A percentile compares a stretch with the other conserved stretches of the same genome.
phyloP scores from a whole-genome alignment of 2,797 vertebrate genomes.

The Melanotaenia trifasciata region DNA sequence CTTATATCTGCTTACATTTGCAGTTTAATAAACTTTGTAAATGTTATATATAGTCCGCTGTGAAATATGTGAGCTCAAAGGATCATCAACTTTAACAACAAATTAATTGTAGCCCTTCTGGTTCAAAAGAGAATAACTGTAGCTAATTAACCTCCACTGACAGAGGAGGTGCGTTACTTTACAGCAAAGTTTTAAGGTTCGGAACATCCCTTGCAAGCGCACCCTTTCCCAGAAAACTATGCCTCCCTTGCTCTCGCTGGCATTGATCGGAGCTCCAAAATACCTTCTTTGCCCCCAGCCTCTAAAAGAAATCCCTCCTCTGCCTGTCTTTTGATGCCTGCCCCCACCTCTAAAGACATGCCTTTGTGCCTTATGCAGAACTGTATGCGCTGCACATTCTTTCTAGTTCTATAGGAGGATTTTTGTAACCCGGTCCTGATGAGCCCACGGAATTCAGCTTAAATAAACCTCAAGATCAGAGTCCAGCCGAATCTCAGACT shows the following conservation, averaged over 20 bases:
- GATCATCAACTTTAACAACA: constrained; percentile 2
- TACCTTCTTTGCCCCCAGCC: constrained; percentile 81
- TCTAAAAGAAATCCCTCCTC: constrained; percentile 81
- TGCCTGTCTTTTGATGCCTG: constrained; percentile 82
- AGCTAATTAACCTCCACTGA: constrained; percentile 40
- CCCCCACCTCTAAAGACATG: constrained; percentile 84
- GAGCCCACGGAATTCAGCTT: constrained; percentile 85
- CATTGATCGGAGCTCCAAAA: constrained; percentile 72
- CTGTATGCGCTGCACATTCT: constrained; percentile 86
- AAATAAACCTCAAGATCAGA: constrained; percentile 86
- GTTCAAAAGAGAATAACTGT: constrained; percentile 26
- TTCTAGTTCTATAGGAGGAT: constrained; percentile 85
- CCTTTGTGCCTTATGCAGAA: constrained; percentile 85
- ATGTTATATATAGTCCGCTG: not conserved
- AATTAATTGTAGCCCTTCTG: constrained; percentile 6
- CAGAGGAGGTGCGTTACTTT: constrained; percentile 31
- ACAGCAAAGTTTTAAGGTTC: constrained; percentile 42
- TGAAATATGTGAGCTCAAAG: not conserved
- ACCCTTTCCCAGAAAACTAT: constrained; percentile 53
- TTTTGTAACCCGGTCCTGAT: constrained; percentile 82
- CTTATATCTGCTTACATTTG: constrained; percentile 7
- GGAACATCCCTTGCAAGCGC: constrained; percentile 62
- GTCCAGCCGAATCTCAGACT: constrained; percentile 75
- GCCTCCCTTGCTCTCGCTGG: constrained; percentile 54
- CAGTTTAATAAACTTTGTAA: not conserved